These are phyloP conservation scores for Eremobia ochroleuca DNA, from an alignment of 2,888 invertebrate genomes.

Conservation along the genomic window DNA sequence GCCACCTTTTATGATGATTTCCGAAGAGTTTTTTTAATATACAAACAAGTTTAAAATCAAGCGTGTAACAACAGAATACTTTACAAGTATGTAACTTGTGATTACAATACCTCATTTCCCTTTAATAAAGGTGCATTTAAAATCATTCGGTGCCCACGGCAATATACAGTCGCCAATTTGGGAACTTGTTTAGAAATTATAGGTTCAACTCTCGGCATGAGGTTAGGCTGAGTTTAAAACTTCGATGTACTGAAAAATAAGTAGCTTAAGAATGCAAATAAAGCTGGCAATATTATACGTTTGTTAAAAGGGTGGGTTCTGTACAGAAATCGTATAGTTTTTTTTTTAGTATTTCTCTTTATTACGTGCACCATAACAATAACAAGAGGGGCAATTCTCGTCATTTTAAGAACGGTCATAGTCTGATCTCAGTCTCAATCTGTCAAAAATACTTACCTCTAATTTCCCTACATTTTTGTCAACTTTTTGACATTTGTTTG, in stretches of 20 bases:
- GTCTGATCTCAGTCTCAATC: no score
- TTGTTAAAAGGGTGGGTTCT: slow-evolving; percentile 15
- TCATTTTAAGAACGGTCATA: no score
- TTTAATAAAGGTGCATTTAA: slow-evolving; percentile 87
- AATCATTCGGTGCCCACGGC: slow-evolving; percentile 83
- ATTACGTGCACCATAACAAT: not conserved
- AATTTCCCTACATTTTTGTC: no score
- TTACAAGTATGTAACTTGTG: slow-evolving; percentile 76
- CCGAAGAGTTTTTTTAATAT: slow-evolving; percentile 26
- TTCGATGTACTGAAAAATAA: slow-evolving; percentile 60
- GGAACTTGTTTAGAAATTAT: slow-evolving; percentile 91
- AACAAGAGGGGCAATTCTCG: not conserved
- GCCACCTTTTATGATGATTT: not conserved
- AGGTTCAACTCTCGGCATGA: slow-evolving; percentile 83
- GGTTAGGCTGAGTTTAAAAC: slow-evolving; percentile 77
- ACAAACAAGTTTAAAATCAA: slow-evolving; percentile 53
- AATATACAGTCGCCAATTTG: slow-evolving; percentile 88
- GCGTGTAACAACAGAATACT: slow-evolving; percentile 62
- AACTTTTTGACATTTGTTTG: not conserved
- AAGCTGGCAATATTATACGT: slow-evolving; percentile 28
- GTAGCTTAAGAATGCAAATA: slow-evolving; percentile 52
- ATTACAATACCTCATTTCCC: slow-evolving; percentile 89
- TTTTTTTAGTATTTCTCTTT: not conserved
- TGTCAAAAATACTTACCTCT: no score
- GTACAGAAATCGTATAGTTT: not conserved